phyloP scores from a whole-genome alignment of 1,140 invertebrate species.

The Drosophila yakuba region DNA sequence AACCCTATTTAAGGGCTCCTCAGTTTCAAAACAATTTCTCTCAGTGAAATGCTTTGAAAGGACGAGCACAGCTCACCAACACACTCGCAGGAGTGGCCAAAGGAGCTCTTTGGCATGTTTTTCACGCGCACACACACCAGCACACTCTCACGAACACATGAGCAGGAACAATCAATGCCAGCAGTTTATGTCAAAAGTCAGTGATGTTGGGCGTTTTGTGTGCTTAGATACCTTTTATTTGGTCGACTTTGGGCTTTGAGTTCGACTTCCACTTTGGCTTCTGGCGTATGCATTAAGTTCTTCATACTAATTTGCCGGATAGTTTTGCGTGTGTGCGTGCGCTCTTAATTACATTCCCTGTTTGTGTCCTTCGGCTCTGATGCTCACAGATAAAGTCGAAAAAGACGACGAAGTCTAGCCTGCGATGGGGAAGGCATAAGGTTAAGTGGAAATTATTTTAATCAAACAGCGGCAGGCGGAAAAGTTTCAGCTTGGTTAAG shows the following conservation, averaged over 20 bases:
- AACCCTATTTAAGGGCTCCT: too few relatives aligned
- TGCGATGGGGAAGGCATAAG: constrained; percentile 51
- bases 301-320: constrained; percentile 74
- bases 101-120: constrained; percentile 55
- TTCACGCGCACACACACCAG: constrained; percentile 34
- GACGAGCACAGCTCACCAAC: constrained; percentile 12
- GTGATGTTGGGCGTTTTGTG: constrained; percentile 46
- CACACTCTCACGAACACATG: constrained; percentile 1
- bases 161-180: constrained; percentile 65
- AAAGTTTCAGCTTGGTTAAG: constrained; percentile 49
- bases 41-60: constrained; percentile 9
- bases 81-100: constrained; percentile 2
- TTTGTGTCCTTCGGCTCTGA: constrained; percentile 46
- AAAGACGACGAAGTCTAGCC: constrained; percentile 31
- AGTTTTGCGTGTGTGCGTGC: constrained; percentile 51
- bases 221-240: constrained; percentile 44
- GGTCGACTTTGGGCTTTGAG: constrained; percentile 39
- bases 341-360: constrained; percentile 72
- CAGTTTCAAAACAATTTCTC: not conserved
- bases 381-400: constrained; percentile 29
- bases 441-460: constrained; percentile 82
- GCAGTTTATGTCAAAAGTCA: constrained; percentile 69
- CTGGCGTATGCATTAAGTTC: constrained; percentile 69
- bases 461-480: constrained; percentile 64
- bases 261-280: constrained; percentile 35